phyloP scores from a whole-genome alignment of 2,888 invertebrate genomes.

The Ormyrus labotus region DNA sequence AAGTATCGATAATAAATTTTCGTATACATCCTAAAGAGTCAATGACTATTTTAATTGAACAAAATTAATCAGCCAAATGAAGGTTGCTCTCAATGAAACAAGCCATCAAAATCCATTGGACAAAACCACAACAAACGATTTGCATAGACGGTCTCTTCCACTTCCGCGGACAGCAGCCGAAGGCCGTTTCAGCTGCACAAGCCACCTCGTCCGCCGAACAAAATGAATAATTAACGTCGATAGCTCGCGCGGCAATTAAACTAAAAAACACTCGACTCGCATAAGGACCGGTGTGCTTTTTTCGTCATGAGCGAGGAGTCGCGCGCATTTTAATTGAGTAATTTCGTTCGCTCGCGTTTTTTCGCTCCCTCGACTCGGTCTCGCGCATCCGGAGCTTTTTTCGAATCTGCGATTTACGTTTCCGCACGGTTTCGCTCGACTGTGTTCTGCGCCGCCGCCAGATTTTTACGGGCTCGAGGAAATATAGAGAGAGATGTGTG shows the following conservation, averaged over 20 bases:
- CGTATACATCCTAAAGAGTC: too few relatives aligned
- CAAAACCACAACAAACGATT: too few relatives aligned
- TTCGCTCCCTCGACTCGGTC: slow-evolving; percentile 24
- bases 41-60: too few relatives aligned
- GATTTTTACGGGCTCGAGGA: slow-evolving; percentile 1
- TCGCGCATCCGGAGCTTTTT: background rate
- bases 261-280: background rate
- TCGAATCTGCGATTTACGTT: background rate
- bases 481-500: too few relatives aligned
- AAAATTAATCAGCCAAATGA: too few relatives aligned
- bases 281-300: slow-evolving; percentile 1
- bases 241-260: background rate
- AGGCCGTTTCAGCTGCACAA: background rate
- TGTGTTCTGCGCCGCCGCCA: background rate
- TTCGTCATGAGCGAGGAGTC: background rate
- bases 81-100: too few relatives aligned
- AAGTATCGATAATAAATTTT: too few relatives aligned
- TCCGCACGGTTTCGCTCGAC: background rate
- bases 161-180: background rate
- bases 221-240: slow-evolving; percentile 27
- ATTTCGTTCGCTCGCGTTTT: slow-evolving; percentile 31
- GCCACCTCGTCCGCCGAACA: background rate
- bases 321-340: slow-evolving; percentile 50
- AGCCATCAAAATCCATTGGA: too few relatives aligned
- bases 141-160: too few relatives aligned